phyloP scores from a whole-genome alignment of 2,797 vertebrate genomes.

The Channallabes apus region DNA sequence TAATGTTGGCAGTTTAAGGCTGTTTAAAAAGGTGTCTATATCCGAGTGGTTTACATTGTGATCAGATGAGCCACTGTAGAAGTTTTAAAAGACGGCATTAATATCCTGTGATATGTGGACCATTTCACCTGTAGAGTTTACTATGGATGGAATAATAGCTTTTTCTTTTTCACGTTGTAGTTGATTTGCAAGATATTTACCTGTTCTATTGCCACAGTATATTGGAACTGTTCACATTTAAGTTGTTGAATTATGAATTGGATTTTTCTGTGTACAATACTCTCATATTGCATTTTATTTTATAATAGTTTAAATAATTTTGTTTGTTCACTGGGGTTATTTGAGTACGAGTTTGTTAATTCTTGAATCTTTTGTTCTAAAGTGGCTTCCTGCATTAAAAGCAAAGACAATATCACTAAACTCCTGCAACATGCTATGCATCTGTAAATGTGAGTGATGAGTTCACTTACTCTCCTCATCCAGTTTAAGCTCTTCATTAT shows the following conservation, averaged over 20 bases:
- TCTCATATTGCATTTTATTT: background rate
- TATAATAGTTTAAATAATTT: background rate
- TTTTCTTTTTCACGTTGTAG: constrained; percentile 6
- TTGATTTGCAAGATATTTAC: constrained; percentile 37
- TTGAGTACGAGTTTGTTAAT: background rate
- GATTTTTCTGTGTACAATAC: background rate
- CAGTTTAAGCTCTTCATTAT: constrained; percentile 89
- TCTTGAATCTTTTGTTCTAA: no score
- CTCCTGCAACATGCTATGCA: background rate
- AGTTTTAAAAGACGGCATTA: background rate
- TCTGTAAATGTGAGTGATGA: background rate
- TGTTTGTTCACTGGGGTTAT: background rate
- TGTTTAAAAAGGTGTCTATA: background rate
- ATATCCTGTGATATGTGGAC: background rate
- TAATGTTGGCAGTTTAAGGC: background rate
- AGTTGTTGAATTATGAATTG: background rate
- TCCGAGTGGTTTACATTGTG: background rate
- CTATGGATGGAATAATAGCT: background rate
- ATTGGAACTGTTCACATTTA: background rate
- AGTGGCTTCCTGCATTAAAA: background rate
- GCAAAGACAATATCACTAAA: background rate
- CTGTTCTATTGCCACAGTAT: constrained; percentile 24
- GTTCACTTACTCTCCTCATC: constrained; percentile 91
- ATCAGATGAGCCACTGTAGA: background rate
- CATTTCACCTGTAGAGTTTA: background rate